Conservation (phyloP, 2,113 vertebrate species). For the Lamprologus sp. region DNA sequence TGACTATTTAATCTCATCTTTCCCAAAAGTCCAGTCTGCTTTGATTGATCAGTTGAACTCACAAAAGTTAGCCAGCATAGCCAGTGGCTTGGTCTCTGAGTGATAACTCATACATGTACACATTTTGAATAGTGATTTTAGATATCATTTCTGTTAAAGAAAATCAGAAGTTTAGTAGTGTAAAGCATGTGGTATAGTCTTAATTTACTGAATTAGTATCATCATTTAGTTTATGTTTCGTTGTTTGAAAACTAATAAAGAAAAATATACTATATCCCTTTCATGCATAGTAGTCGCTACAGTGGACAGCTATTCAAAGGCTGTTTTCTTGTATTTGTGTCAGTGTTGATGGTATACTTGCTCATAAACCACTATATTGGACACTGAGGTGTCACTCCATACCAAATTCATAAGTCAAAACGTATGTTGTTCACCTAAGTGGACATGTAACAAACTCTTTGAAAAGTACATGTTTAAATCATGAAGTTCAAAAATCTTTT, state of each 20-base stretch:
- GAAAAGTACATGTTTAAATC: neutral
- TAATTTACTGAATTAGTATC: neutral
- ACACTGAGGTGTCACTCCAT: neutral
- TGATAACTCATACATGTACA: neutral
- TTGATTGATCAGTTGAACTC: neutral
- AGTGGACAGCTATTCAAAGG: neutral
- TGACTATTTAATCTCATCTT: neutral
- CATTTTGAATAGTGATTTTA: neutral
- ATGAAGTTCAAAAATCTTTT: neutral
- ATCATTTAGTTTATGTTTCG: neutral
- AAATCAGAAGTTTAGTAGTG: neutral
- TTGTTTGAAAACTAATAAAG: neutral
- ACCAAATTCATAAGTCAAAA: neutral
- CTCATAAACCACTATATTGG: neutral
- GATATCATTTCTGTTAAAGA: rapidly evolving
- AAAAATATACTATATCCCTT: neutral
- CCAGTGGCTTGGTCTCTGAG: neutral
- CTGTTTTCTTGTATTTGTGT: neutral
- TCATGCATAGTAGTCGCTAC: neutral
- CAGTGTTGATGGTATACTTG: neutral
- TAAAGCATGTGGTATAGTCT: neutral
- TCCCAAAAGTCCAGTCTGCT: neutral
- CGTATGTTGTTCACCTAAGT: neutral
- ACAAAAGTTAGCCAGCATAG: neutral
- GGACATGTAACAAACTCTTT: neutral